Percentiles rank a stretch among this genome's conserved stretches.
Evolutionary conservation across 1,140 invertebrate species (phyloP).

Genomic region (Triops cancriformis): DNA sequence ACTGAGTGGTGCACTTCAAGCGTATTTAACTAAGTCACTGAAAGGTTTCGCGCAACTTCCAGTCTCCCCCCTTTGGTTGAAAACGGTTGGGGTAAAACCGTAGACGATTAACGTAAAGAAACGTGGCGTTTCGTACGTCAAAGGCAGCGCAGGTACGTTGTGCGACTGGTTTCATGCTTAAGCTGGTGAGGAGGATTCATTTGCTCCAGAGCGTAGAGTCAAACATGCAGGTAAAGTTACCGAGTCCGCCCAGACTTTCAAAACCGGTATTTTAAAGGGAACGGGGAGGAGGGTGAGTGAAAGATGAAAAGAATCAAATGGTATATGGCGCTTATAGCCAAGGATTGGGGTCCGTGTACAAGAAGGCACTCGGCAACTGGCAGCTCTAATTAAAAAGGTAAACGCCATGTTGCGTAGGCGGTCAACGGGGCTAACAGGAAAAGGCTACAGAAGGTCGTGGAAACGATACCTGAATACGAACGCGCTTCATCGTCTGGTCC

Average conservation of each 20-base stretch:
- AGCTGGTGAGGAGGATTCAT: background rate
- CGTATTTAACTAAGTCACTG: too few relatives aligned
- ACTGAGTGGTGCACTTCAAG: too few relatives aligned
- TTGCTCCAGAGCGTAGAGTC: background rate
- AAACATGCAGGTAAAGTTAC: background rate
- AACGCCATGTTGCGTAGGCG: background rate
- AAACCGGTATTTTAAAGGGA: background rate
- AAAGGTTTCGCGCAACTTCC: too few relatives aligned
- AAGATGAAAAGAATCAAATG: background rate
- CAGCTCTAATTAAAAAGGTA: background rate
- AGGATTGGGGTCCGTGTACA: background rate
- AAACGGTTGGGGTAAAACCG: background rate
- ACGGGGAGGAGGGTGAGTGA: background rate
- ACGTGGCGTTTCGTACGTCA: background rate
- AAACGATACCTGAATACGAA: background rate
- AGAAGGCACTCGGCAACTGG: background rate
- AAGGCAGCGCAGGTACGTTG: background rate
- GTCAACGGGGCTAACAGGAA: background rate
- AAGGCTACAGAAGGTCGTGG: background rate
- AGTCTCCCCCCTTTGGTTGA: too few relatives aligned
- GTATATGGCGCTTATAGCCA: background rate
- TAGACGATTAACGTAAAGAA: background rate
- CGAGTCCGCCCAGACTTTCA: background rate
- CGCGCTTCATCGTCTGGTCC: background rate
- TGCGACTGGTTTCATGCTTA: constrained; percentile 3